Conservation (phyloP, 2,797 vertebrate species). For the Glyptemys insculpta region DNA sequence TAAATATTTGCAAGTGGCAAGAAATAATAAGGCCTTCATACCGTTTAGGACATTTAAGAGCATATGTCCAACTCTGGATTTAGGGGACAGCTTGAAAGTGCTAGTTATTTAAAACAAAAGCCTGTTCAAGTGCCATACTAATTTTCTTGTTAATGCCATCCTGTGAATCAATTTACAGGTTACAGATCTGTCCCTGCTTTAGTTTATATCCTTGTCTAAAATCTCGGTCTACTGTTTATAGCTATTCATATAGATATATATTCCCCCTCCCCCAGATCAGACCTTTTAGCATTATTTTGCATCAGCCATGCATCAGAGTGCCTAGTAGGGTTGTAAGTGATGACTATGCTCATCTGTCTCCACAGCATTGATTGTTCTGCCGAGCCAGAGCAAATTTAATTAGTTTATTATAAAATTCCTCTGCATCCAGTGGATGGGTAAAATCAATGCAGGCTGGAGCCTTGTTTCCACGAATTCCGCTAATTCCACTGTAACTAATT, state of each 20-base stretch:
- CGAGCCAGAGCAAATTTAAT: constrained; percentile 66
- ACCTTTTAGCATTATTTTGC: fast-evolving
- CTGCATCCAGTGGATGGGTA: constrained; percentile 16
- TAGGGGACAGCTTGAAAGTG: background rate
- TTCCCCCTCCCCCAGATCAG: background rate
- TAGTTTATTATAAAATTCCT: constrained; percentile 58
- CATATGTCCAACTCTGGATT: fast-evolving
- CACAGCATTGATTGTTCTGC: constrained; percentile 47
- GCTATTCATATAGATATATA: background rate
- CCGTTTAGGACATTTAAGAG: background rate
- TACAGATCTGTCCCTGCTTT: background rate
- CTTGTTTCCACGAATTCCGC: constrained; percentile 2
- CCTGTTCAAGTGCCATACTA: background rate
- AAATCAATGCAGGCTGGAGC: constrained; percentile 62
- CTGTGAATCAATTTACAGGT: background rate
- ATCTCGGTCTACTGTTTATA: background rate
- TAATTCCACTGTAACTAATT: constrained; percentile 51
- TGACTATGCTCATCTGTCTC: constrained; percentile 32
- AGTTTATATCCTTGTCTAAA: background rate
- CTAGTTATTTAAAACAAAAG: background rate
- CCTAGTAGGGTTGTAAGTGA: constrained; percentile 17
- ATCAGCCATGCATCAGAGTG: background rate
- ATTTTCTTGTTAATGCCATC: background rate
- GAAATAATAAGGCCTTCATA: background rate
- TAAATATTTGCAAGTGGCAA: background rate